These are phyloP conservation scores for Halyomorpha halys DNA, from an alignment of 1,140 invertebrate species.

Conservation along the genomic window DNA sequence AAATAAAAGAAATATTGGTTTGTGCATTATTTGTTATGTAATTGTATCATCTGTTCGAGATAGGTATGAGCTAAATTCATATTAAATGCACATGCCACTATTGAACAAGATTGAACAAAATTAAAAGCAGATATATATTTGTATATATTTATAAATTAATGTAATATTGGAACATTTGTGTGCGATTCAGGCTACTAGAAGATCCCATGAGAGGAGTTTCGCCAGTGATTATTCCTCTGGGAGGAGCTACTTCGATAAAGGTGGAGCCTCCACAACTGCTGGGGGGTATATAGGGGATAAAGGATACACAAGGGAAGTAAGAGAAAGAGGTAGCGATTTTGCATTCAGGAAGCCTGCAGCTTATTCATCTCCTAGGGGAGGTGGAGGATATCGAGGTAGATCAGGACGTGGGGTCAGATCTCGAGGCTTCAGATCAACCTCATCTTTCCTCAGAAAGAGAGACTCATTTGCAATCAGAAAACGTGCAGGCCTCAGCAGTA, in stretches of 20 bases:
- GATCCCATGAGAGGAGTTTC: conserved; percentile 23
- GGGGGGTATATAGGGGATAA: conserved; percentile 23
- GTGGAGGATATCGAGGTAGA: background rate
- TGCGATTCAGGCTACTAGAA: conserved; percentile 16
- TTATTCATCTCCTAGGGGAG: conserved; percentile 6
- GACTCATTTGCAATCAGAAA: conserved; percentile 11
- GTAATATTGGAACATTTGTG: conserved; percentile 7
- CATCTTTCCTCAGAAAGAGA: conserved; percentile 8
- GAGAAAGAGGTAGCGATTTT: conserved; percentile 15
- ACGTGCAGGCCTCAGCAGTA: conserved; percentile 6
- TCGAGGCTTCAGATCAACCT: conserved; percentile 8
- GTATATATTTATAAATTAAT: background rate
- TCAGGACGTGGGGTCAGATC: background rate
- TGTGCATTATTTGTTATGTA: background rate
- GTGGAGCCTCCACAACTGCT: conserved; percentile 3
- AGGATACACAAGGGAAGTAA: conserved; percentile 18
- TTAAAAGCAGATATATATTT: background rate
- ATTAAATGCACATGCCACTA: conserved; percentile 1
- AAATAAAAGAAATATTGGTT: background rate
- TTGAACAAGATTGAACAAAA: background rate
- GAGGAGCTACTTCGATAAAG: conserved; percentile 22
- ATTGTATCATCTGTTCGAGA: background rate
- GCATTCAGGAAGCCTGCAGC: conserved; percentile 17
- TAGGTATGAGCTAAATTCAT: background rate
- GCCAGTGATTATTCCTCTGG: conserved; percentile 8